Evolutionary conservation across 2,797 vertebrate genomes (phyloP), one percentile per base, ranked within the genome.

Genomic region (Mus spretus): DNA sequence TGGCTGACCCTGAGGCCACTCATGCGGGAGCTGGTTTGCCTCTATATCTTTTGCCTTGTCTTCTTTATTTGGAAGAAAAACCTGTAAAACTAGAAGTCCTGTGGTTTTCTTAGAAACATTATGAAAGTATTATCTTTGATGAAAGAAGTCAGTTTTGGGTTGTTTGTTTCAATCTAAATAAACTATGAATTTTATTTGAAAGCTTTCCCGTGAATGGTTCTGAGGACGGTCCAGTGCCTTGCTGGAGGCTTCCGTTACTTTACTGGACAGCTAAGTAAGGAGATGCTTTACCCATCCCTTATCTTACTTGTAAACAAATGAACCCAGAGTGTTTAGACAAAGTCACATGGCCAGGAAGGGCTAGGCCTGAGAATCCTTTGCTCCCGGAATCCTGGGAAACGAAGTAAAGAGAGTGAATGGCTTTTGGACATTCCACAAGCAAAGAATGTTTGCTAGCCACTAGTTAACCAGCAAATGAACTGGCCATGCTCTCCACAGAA

Each of bases 231-330:
- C 47, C 31, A 47, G 63, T 50, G 65, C 7, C 50, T 12, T 85
- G 24, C 34, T 89, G 17, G 53, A 12, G 22, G 37, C 24, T 81
- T 92, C 84, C 37, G 44, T 85, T 89, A 67, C 85, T 74, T 61
- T 93, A 37, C 59, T 47, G 6, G 22, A 24, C 20, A 82, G 70
- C 34, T 6, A 22, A 37, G 15, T 67, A 80, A 92, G 15, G 13
- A 57, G 90, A 91, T 61, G 2, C 19, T 92, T 74, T 72, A 80
- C 82, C n/a, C 78, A 83, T 86, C n/a, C 79, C 28, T 37, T 89
- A 89, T 96, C 92, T 96, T 50, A 31, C 72, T 67, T 85, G 40
- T 77, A 84, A 95, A 90, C 57, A 93, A 92, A 90, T 67, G 50
- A 53, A 92, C 37, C 31, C 61, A 74, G 37, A 72, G 44, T 75